Conservation (phyloP, 2,797 vertebrate genomes). For the Fistularia commersonii region DNA sequence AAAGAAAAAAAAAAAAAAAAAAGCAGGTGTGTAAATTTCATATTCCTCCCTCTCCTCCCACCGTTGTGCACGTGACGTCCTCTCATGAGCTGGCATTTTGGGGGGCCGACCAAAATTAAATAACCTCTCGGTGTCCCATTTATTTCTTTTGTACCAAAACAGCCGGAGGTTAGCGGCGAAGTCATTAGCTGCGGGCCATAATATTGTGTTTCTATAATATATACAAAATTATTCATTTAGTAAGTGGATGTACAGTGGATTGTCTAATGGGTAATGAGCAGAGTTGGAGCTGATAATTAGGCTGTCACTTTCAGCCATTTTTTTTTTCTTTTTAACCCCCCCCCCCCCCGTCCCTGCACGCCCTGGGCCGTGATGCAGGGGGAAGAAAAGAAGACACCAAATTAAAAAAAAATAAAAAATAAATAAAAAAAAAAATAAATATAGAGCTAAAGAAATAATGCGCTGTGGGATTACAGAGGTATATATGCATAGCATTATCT, state of each 20-base stretch:
- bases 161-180: slow-evolving; percentile 73
- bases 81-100: slow-evolving; percentile 63
- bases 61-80: slow-evolving; percentile 66
- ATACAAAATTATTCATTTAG: slow-evolving; percentile 87
- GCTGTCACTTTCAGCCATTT: slow-evolving; percentile 81
- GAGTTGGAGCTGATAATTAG: slow-evolving; percentile 81
- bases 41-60: slow-evolving; percentile 18
- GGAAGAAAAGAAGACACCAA: slow-evolving; percentile 41
- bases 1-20: not conserved
- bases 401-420: slow-evolving; percentile 23
- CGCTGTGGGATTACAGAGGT: slow-evolving; percentile 35
- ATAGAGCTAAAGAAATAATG: slow-evolving; percentile 24
- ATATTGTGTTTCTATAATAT: slow-evolving; percentile 80
- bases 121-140: slow-evolving; percentile 80
- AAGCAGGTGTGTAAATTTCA: slow-evolving; percentile 64
- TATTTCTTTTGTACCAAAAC: slow-evolving; percentile 78
- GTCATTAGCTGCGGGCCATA: slow-evolving; percentile 78
- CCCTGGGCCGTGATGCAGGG: slow-evolving; percentile 64
- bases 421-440: slow-evolving; percentile 61
- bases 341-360: slow-evolving; percentile 25
- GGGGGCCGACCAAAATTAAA: slow-evolving; percentile 76
- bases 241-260: slow-evolving; percentile 80
- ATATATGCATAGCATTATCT: slow-evolving; percentile 36
- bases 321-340: no score
- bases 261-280: slow-evolving; percentile 85